Evolutionary conservation across 2,797 vertebrate species (phyloP).

Genomic region (Spondyliosoma cantharus): DNA sequence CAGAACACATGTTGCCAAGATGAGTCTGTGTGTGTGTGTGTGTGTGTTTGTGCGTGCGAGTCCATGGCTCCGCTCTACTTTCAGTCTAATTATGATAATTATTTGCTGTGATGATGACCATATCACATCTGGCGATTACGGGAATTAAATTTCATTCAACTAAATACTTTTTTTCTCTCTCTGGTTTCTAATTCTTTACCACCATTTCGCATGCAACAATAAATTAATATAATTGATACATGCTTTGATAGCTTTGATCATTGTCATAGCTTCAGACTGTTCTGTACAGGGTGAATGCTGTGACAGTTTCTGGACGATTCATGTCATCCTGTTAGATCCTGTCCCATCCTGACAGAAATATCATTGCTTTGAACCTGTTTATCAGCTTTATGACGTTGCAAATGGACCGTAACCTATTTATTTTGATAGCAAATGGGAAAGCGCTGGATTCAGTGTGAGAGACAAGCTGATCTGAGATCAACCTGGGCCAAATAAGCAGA

Average conservation of each 20-base stretch:
- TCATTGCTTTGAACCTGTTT: conserved; percentile 45
- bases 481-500: conserved; percentile 78
- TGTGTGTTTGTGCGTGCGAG: conserved; percentile 11
- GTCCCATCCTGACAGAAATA: conserved; percentile 31
- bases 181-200: conserved; percentile 38
- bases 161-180: conserved; percentile 45
- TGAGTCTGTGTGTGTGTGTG: neutral
- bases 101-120: conserved; percentile 70
- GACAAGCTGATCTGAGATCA: conserved; percentile 74
- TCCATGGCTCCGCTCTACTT: conserved; percentile 42
- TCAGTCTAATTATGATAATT: conserved; percentile 81
- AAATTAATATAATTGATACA: conserved; percentile 14
- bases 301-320: neutral
- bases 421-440: conserved; percentile 46
- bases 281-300: neutral
- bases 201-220: conserved; percentile 27
- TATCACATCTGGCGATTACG: conserved; percentile 80
- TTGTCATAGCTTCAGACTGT: neutral
- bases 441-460: conserved; percentile 56
- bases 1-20: neutral
- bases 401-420: conserved; percentile 66
- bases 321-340: conserved; percentile 1
- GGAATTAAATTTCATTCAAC: conserved; percentile 80
- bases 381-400: conserved; percentile 56
- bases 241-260: neutral